These are phyloP conservation scores for Buceros bicornis DNA, from an alignment of 2,797 vertebrate genomes.

Conservation along the genomic window DNA sequence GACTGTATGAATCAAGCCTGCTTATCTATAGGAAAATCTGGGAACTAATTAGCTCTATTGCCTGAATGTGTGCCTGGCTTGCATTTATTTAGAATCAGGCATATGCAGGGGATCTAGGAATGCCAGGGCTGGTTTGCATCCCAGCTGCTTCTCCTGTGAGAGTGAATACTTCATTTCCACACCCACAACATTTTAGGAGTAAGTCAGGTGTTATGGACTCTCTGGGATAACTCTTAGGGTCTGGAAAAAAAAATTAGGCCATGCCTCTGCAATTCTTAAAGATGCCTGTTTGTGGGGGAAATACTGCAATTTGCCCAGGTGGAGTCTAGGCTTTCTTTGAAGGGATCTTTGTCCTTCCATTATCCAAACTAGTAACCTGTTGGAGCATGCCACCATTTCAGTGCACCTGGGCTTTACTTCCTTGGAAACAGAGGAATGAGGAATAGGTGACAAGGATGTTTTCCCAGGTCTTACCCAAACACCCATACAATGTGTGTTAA, in stretches of 20 bases:
- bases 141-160: not conserved
- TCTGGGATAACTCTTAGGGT: not conserved
- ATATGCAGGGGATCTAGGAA: not conserved
- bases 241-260: not conserved
- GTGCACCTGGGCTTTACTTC: not conserved
- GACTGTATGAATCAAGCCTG: not conserved
- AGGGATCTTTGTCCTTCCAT: not conserved
- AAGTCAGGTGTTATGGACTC: not conserved
- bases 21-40: not conserved
- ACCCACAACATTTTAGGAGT: not conserved
- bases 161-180: not conserved
- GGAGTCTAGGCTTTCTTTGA: not conserved
- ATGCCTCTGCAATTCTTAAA: not conserved
- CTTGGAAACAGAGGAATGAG: not conserved
- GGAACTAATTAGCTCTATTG: not conserved
- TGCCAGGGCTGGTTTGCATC: not conserved
- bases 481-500: not conserved
- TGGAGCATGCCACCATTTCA: not conserved
- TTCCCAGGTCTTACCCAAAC: not conserved
- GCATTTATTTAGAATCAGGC: not conserved
- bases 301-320: not conserved
- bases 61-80: not conserved
- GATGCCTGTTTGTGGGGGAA: not conserved
- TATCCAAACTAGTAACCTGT: slow-evolving; percentile 9
- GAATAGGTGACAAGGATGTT: not conserved